phyloP scores from a whole-genome alignment of 2,797 vertebrate genomes.

The Ibycter americanus region DNA sequence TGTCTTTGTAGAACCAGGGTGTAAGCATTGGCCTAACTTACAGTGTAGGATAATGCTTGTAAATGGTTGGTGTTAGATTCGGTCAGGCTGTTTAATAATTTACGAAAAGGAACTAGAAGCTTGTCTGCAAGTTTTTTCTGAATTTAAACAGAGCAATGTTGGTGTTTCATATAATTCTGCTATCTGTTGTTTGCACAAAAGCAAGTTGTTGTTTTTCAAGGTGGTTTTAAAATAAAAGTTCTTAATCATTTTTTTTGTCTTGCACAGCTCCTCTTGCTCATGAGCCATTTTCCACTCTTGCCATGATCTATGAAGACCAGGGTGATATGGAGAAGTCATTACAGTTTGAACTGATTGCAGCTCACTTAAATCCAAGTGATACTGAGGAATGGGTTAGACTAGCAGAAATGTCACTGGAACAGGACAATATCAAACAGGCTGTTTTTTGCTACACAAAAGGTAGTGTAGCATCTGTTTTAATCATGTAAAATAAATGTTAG shows the following conservation, averaged over 20 bases:
- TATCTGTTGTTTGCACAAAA: neutral
- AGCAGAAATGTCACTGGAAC: constrained; percentile 96
- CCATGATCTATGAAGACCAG: constrained; percentile 98
- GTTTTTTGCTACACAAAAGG: constrained; percentile 96
- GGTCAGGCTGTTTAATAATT: neutral
- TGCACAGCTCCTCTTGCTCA: constrained; percentile 91
- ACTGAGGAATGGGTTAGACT: constrained; percentile 95
- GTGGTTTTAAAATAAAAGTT: neutral
- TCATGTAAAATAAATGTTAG: neutral
- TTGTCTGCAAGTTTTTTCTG: neutral
- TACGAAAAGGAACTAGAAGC: neutral
- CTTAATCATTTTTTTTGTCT: neutral
- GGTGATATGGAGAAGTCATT: constrained; percentile 93
- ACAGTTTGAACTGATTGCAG: constrained; percentile 95
- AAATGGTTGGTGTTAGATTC: neutral
- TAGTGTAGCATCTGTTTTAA: neutral
- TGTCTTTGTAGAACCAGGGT: neutral
- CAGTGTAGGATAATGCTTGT: neutral
- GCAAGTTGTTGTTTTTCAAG: neutral
- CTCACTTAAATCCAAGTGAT: constrained; percentile 95
- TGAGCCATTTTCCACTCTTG: constrained; percentile 96
- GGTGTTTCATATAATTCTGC: neutral
- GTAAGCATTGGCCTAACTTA: neutral
- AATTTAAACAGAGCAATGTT: neutral
- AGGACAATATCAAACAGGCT: constrained; percentile 95